Conservation (phyloP, 2,113 vertebrate species). For the Calonectris borealis region DNA sequence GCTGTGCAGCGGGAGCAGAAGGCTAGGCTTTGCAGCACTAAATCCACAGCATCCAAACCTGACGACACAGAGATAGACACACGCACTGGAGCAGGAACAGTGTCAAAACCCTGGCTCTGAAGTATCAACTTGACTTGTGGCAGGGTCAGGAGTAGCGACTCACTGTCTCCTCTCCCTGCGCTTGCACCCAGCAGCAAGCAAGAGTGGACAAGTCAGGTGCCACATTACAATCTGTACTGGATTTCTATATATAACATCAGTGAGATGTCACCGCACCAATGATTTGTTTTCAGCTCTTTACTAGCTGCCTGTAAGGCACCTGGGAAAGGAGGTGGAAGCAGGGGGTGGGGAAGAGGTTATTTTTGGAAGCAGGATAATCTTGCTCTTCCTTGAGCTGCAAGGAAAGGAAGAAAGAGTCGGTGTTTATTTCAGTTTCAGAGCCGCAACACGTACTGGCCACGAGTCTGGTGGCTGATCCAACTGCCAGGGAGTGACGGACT, state of each 20-base stretch:
- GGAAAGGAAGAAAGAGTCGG: neutral
- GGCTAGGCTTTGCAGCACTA: neutral
- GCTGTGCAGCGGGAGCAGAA: neutral
- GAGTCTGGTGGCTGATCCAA: neutral
- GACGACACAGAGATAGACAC: neutral
- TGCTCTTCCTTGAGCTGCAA: neutral
- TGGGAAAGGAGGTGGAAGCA: constrained; percentile 6
- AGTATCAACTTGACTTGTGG: neutral
- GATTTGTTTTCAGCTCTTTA: neutral
- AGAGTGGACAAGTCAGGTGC: neutral
- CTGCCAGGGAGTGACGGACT: neutral
- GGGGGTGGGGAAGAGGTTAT: neutral
- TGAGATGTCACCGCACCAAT: neutral
- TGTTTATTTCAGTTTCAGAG: neutral
- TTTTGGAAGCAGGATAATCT: constrained; percentile 36
- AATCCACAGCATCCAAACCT: neutral
- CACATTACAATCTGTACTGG: neutral
- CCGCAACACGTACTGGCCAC: fast-evolving
- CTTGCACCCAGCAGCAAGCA: neutral
- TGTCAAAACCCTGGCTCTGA: neutral
- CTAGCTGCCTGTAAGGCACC: neutral
- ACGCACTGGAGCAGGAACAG: neutral
- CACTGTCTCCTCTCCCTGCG: neutral
- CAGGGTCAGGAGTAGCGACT: neutral
- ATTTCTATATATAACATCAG: neutral